Conservation (phyloP, 2,888 invertebrate species). For the Phortica magna region DNA sequence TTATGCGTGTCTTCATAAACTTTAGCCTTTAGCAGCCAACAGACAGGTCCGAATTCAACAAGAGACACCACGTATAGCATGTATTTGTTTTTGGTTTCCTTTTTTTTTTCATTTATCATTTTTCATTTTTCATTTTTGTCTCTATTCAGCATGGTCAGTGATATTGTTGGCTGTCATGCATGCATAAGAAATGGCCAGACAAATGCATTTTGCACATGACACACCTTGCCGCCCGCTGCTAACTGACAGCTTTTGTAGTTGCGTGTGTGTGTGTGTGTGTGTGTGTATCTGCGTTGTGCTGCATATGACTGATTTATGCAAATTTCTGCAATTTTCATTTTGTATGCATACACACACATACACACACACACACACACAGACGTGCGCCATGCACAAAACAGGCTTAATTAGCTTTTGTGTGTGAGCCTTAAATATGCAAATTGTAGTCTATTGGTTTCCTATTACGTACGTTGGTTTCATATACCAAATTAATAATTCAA, state of each 20-base stretch:
- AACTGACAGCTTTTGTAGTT: background rate
- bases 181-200: slow-evolving; percentile 5
- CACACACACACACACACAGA: slow-evolving; percentile 40
- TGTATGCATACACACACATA: slow-evolving; percentile 55
- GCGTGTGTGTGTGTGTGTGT: background rate
- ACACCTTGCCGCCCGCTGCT: background rate
- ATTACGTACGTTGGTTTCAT: slow-evolving; percentile 48
- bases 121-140: background rate
- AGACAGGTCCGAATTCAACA: background rate
- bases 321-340: slow-evolving; percentile 66
- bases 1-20: background rate
- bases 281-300: slow-evolving; percentile 19
- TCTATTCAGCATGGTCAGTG: background rate
- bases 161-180: background rate
- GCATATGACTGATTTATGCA: slow-evolving; percentile 48
- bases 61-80: background rate
- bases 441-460: slow-evolving; percentile 61
- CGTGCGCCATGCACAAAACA: slow-evolving; percentile 2
- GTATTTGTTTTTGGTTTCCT: background rate
- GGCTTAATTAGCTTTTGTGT: slow-evolving; percentile 33
- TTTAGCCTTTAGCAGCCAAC: background rate
- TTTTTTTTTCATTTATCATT: background rate
- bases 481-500: slow-evolving; percentile 67
- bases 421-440: slow-evolving; percentile 34
- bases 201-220: no score